Conservation (phyloP, 2,797 vertebrate genomes). For the Poeciliopsis turneri region DNA sequence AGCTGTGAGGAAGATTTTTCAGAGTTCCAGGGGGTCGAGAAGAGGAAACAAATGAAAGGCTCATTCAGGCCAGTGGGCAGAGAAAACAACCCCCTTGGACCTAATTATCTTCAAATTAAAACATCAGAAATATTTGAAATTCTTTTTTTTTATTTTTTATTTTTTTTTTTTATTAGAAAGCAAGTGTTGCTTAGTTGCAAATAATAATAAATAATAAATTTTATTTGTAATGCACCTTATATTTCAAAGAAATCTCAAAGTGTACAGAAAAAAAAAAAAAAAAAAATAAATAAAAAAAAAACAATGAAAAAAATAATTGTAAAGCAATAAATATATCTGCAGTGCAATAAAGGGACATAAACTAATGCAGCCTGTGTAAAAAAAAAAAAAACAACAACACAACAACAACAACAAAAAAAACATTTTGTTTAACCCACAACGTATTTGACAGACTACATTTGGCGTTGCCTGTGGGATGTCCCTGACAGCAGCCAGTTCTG, state of each 20-base stretch:
- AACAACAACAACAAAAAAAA: too few relatives aligned
- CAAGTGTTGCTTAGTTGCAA: slow-evolving; percentile 9
- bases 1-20: slow-evolving; percentile 73
- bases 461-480: slow-evolving; percentile 46
- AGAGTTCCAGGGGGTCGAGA: slow-evolving; percentile 53
- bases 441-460: slow-evolving; percentile 53
- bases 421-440: slow-evolving; percentile 50
- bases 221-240: too few relatives aligned
- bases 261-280: too few relatives aligned
- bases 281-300: too few relatives aligned
- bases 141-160: background rate
- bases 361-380: background rate
- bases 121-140: slow-evolving; percentile 43
- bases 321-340: too few relatives aligned
- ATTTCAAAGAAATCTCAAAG: too few relatives aligned
- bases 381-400: too few relatives aligned
- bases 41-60: slow-evolving; percentile 41
- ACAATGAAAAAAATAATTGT: too few relatives aligned
- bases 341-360: background rate
- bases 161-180: background rate
- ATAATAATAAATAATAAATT: too few relatives aligned
- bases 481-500: slow-evolving; percentile 35
- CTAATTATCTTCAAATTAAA: slow-evolving; percentile 60
- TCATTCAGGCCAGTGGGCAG: slow-evolving; percentile 47
- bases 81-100: slow-evolving; percentile 48